These are phyloP conservation scores for Sylvia atricapilla DNA, from an alignment of 2,113 vertebrate species.

Conservation along the genomic window DNA sequence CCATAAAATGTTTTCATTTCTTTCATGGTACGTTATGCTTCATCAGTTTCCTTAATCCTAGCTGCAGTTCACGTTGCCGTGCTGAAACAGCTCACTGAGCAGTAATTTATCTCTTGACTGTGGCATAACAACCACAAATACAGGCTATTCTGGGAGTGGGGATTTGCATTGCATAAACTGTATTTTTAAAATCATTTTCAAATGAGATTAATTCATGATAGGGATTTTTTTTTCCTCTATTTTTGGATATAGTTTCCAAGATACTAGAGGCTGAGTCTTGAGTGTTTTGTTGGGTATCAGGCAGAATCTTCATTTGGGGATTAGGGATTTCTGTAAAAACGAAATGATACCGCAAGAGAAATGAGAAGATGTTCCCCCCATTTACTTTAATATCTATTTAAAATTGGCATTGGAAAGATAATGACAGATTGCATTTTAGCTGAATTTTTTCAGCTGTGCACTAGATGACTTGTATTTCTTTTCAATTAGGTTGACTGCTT, in stretches of 20 bases:
- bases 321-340: slow-evolving; percentile 50
- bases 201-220: slow-evolving; percentile 72
- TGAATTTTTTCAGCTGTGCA: slow-evolving; percentile 56
- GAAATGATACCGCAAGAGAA: slow-evolving; percentile 27
- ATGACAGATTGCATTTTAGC: slow-evolving; percentile 55
- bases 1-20: slow-evolving; percentile 69
- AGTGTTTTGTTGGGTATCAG: slow-evolving; percentile 55
- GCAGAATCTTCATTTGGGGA: slow-evolving; percentile 55
- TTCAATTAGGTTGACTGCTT: slow-evolving; percentile 63
- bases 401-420: slow-evolving; percentile 62
- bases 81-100: slow-evolving; percentile 64
- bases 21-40: slow-evolving; percentile 62
- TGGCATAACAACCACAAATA: slow-evolving; percentile 53
- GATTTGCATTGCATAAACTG: slow-evolving; percentile 70
- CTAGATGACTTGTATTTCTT: slow-evolving; percentile 64
- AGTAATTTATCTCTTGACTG: slow-evolving; percentile 68
- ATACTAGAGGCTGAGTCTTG: slow-evolving; percentile 21
- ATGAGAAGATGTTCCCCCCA: slow-evolving; percentile 35
- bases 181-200: slow-evolving; percentile 67
- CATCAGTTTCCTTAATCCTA: slow-evolving; percentile 59
- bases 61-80: slow-evolving; percentile 44
- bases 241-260: slow-evolving; percentile 60
- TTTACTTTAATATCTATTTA: slow-evolving; percentile 66
- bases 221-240: slow-evolving; percentile 61
- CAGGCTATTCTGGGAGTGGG: slow-evolving; percentile 56